phyloP scores from a whole-genome alignment of 2,113 vertebrate genomes.

The Camelus bactrianus region DNA sequence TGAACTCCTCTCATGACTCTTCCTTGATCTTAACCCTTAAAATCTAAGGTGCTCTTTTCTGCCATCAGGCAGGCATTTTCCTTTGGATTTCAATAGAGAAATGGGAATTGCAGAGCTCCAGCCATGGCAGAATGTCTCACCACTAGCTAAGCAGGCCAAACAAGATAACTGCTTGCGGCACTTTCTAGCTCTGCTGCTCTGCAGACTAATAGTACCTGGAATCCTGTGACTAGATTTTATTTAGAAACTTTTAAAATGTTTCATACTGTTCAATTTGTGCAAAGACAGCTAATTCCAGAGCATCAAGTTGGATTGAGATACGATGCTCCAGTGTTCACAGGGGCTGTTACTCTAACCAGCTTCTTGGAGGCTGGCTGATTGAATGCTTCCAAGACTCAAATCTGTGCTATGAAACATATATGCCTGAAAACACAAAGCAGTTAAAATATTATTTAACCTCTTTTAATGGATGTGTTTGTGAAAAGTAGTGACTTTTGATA shows the following conservation, averaged over 20 bases:
- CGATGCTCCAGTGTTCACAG: background rate
- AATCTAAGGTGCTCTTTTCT: background rate
- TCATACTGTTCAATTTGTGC: background rate
- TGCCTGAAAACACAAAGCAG: background rate
- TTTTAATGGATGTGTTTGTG: background rate
- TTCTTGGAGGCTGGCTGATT: background rate
- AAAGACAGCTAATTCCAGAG: background rate
- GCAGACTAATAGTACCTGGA: background rate
- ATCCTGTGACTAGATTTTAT: background rate
- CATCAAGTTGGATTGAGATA: background rate
- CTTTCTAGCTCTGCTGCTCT: background rate
- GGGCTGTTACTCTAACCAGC: background rate
- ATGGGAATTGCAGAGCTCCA: background rate
- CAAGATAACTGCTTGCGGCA: background rate
- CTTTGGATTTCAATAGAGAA: slow-evolving; percentile 17
- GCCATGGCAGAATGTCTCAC: background rate
- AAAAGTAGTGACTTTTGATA: background rate
- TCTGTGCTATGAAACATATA: background rate
- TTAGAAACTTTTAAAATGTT: background rate
- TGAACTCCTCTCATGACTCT: background rate
- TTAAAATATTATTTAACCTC: slow-evolving; percentile 21
- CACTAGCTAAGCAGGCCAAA: background rate
- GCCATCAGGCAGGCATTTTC: background rate
- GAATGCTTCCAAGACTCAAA: background rate
- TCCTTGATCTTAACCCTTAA: background rate